These are phyloP conservation scores for Sphinx pinastri DNA, from an alignment of 2,888 invertebrate genomes.

Conservation along the genomic window DNA sequence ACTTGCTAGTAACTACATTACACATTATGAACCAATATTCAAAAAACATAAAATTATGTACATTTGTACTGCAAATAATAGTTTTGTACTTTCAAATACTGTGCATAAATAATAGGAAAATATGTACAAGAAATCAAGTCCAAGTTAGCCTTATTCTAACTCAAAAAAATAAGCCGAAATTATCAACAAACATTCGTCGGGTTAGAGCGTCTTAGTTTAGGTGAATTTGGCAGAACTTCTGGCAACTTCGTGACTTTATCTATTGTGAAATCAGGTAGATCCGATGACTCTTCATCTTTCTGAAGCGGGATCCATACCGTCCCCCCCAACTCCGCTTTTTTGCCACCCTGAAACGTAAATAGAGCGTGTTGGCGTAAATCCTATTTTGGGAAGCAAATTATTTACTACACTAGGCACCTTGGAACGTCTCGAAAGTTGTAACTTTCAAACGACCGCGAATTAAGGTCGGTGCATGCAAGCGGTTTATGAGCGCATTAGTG, in stretches of 20 bases:
- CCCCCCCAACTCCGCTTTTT: slow-evolving; percentile 89
- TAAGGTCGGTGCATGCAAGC: background rate
- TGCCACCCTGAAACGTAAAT: slow-evolving; percentile 85
- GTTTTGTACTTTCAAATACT: slow-evolving; percentile 51
- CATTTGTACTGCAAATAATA: slow-evolving; percentile 48
- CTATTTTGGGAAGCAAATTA: slow-evolving; percentile 7
- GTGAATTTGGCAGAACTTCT: slow-evolving; percentile 84
- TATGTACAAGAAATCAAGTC: slow-evolving; percentile 1
- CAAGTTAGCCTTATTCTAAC: background rate
- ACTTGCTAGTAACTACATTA: slow-evolving; percentile 30
- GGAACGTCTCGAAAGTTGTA: slow-evolving; percentile 4
- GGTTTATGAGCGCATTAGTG: background rate
- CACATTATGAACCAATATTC: slow-evolving; percentile 39
- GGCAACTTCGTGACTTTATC: slow-evolving; percentile 86
- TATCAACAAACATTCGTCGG: slow-evolving; percentile 46
- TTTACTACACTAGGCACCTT: slow-evolving; percentile 12
- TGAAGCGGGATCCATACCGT: slow-evolving; percentile 91
- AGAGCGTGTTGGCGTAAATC: slow-evolving; percentile 1
- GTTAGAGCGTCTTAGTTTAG: slow-evolving; percentile 64
- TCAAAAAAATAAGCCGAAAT: slow-evolving; percentile 26
- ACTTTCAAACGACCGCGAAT: slow-evolving; percentile 7
- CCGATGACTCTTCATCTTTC: slow-evolving; percentile 75
- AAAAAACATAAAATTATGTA: slow-evolving; percentile 28
- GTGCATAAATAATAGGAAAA: slow-evolving; percentile 28
- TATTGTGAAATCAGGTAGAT: slow-evolving; percentile 87